Evolutionary conservation across 2,113 vertebrate species (phyloP).

Genomic region (Rynchops niger): DNA sequence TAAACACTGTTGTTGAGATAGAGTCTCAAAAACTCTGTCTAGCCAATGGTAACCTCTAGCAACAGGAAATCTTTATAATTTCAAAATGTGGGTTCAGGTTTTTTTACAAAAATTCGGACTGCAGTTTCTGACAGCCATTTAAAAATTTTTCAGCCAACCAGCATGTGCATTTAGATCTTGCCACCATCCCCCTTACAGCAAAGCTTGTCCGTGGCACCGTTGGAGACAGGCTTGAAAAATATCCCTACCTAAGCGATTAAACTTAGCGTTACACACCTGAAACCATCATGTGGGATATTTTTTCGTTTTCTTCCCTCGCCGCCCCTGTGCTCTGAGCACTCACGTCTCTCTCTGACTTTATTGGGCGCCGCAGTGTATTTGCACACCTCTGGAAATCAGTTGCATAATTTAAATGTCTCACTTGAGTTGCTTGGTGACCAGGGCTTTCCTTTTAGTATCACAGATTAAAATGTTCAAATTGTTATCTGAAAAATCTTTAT

Average conservation of each 20-base stretch:
- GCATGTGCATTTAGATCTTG: neutral
- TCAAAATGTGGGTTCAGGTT: neutral
- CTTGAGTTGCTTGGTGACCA: neutral
- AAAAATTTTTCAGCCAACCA: neutral
- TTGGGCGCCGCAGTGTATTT: neutral
- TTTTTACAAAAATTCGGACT: neutral
- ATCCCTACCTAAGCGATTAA: neutral
- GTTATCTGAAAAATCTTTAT: neutral
- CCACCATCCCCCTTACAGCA: neutral
- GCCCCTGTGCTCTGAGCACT: rapidly evolving
- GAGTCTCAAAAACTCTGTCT: neutral
- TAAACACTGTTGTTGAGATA: neutral
- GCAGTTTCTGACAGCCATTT: neutral
- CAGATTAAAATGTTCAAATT: neutral
- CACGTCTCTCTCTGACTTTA: neutral
- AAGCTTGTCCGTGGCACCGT: neutral
- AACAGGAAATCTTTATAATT: neutral
- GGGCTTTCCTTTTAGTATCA: neutral
- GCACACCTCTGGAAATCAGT: neutral
- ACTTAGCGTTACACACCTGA: neutral
- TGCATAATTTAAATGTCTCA: neutral
- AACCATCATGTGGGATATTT: neutral
- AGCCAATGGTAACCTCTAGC: neutral
- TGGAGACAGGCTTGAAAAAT: neutral
- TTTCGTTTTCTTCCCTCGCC: rapidly evolving